Conservation (phyloP, 2,797 vertebrate species). For the Enteromius treurensis region DNA sequence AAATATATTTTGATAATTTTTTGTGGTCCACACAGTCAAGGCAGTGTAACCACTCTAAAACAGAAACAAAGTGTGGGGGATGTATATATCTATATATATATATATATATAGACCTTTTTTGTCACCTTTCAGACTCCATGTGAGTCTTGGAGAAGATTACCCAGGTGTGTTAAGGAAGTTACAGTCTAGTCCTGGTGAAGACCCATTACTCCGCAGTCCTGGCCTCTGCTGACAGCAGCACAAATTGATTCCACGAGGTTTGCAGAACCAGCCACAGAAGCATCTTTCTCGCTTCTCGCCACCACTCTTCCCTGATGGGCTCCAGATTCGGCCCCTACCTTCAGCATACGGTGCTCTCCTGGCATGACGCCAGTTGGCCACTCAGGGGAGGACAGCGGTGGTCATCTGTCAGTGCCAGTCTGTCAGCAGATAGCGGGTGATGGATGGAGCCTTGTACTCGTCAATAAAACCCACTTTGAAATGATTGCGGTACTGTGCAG, state of each 20-base stretch:
- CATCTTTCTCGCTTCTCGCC: conserved; percentile 23
- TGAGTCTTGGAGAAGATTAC: not conserved
- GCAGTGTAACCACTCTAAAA: not conserved
- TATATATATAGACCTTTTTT: no score
- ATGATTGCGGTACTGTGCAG: conserved; percentile 42
- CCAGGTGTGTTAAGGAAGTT: conserved; percentile 17
- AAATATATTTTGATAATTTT: not conserved
- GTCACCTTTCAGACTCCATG: not conserved
- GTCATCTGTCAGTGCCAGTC: conserved; percentile 57
- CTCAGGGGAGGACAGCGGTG: conserved; percentile 25
- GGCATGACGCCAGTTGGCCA: conserved; percentile 36
- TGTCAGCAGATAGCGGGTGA: conserved; percentile 55
- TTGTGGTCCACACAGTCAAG: not conserved
- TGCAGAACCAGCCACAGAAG: conserved; percentile 7
- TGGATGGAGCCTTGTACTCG: conserved; percentile 49
- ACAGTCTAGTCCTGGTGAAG: conserved; percentile 11
- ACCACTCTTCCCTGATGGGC: conserved; percentile 13
- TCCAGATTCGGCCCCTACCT: not conserved
- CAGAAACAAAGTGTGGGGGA: not conserved
- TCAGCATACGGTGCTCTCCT: conserved; percentile 20
- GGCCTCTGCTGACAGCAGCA: conserved; percentile 35
- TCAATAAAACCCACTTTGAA: conserved; percentile 60
- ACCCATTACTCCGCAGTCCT: conserved; percentile 9
- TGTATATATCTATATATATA: no score
- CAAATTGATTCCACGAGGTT: conserved; percentile 37